A percentile compares a stretch with the other conserved stretches of the same genome.
These are phyloP conservation scores for Epizoanthus stellaris DNA, from an alignment of 92 coral and sea anemone genomes.

Conservation along the genomic window DNA sequence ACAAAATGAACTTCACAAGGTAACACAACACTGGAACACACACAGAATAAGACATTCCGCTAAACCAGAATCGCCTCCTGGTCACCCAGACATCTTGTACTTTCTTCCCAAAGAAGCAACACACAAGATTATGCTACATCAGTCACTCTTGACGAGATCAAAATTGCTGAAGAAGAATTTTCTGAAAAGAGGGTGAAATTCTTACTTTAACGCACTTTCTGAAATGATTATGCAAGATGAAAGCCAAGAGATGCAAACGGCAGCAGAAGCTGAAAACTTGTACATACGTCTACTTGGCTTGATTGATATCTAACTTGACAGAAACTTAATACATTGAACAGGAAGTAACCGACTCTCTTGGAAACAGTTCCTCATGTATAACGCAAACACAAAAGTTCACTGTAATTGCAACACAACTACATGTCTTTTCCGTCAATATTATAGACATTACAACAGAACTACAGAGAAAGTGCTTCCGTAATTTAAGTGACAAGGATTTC, in stretches of 20 bases:
- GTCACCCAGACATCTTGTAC: slow-evolving; percentile 35
- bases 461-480: too few relatives aligned
- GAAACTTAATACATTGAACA: too few relatives aligned
- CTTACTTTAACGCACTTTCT: slow-evolving; percentile 5
- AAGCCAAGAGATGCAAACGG: slow-evolving; percentile 32
- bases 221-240: slow-evolving; percentile 26
- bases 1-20: slow-evolving; percentile 34
- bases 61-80: slow-evolving; percentile 34
- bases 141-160: neutral
- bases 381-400: too few relatives aligned
- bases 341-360: too few relatives aligned
- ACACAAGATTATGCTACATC: neutral
- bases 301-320: slow-evolving; percentile 1
- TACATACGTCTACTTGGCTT: slow-evolving; percentile 16
- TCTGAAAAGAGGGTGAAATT: slow-evolving; percentile 10
- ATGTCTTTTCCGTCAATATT: too few relatives aligned
- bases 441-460: too few relatives aligned
- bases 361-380: too few relatives aligned
- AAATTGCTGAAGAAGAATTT: neutral
- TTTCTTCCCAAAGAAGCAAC: slow-evolving; percentile 21
- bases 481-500: too few relatives aligned
- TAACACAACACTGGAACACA: slow-evolving; percentile 17
- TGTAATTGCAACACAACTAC: too few relatives aligned
- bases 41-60: slow-evolving; percentile 23
- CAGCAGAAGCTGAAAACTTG: slow-evolving; percentile 32